phyloP scores from a whole-genome alignment of 2,888 invertebrate genomes.

The Latrodectus elegans region DNA sequence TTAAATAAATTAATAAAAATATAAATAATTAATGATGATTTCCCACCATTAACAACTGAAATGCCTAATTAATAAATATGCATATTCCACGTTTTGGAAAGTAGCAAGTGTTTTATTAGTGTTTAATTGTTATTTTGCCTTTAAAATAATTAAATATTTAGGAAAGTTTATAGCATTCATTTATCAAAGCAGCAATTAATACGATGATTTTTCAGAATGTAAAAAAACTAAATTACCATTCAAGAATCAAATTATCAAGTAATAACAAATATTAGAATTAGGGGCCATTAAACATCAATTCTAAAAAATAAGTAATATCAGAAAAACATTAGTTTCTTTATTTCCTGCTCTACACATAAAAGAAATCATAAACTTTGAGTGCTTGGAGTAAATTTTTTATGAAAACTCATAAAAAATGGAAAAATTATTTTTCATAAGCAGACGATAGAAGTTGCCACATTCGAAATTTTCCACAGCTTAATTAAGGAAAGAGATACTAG shows the following conservation, averaged over 20 bases:
- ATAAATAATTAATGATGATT: no score
- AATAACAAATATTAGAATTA: conserved; percentile 39
- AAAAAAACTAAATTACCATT: not conserved
- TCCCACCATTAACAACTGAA: no score
- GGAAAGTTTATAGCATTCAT: conserved; percentile 34
- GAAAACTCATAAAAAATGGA: not conserved
- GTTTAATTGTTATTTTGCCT: conserved; percentile 18
- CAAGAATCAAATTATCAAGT: conserved; percentile 40
- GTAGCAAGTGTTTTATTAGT: not conserved
- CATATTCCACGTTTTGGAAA: not conserved
- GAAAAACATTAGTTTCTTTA: conserved; percentile 62
- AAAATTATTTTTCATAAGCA: conserved; percentile 43
- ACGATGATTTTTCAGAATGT: conserved; percentile 1
- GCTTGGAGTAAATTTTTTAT: conserved; percentile 30
- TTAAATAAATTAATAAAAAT: no score
- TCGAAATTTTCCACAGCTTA: conserved; percentile 60
- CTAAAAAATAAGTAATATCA: conserved; percentile 25
- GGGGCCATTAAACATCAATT: conserved; percentile 44
- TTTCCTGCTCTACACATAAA: not conserved
- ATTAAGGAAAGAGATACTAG: conserved; percentile 56
- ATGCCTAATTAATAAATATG: not conserved
- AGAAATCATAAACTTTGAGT: conserved; percentile 5
- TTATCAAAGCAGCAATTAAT: conserved; percentile 20
- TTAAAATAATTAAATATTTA: conserved; percentile 41
- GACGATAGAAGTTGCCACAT: not conserved